Percentiles rank a stretch among this genome's conserved stretches.
Conservation (phyloP, 2,113 vertebrate species). For the Psittacula cyanocephala region DNA sequence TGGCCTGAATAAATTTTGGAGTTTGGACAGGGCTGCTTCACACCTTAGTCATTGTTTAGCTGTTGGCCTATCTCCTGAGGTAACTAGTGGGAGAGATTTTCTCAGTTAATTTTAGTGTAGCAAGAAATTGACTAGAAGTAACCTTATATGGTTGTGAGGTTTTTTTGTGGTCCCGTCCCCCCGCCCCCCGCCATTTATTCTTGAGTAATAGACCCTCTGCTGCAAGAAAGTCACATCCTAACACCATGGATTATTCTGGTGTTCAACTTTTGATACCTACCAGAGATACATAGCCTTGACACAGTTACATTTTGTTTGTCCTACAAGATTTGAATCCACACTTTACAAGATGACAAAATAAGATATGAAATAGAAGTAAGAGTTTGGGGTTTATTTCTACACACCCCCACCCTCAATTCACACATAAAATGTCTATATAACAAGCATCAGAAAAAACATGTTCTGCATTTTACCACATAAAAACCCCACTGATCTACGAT, state of each 20-base stretch:
- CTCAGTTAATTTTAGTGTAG: not conserved
- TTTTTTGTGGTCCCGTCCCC: too few relatives aligned
- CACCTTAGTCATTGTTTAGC: not conserved
- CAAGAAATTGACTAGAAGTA: not conserved
- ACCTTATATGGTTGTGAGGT: not conserved
- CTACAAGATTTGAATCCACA: not conserved
- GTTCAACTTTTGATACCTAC: not conserved
- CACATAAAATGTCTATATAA: not conserved
- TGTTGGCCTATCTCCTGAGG: not conserved
- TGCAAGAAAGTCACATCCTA: not conserved
- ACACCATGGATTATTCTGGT: not conserved
- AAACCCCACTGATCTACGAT: not conserved
- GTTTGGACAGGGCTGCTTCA: not conserved
- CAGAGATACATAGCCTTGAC: not conserved
- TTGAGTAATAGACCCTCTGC: not conserved
- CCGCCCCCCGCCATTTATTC: not conserved
- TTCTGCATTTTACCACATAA: not conserved
- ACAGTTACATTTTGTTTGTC: not conserved
- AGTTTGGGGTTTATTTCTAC: not conserved
- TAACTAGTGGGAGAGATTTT: not conserved
- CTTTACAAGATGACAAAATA: not conserved
- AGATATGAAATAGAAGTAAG: not conserved
- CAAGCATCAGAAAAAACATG: not conserved
- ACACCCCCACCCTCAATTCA: not conserved
- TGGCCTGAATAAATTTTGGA: not conserved